Percentiles rank a stretch among this genome's conserved stretches.
Evolutionary conservation across 2,888 invertebrate species (phyloP).

Genomic region (Sphinx pinastri): DNA sequence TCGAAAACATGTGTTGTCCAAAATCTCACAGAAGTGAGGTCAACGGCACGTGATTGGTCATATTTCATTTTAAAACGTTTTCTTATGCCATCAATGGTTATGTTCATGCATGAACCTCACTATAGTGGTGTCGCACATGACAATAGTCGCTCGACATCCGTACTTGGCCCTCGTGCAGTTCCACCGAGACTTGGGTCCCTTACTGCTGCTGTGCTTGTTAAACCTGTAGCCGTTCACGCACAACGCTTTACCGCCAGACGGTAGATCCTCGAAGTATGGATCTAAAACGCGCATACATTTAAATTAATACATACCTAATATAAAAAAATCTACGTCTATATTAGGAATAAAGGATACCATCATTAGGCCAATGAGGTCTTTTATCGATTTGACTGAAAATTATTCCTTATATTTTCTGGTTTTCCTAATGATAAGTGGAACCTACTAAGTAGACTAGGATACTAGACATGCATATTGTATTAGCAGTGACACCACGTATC

Average conservation of each 20-base stretch:
- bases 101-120: constrained; percentile 40
- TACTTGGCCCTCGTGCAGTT: constrained; percentile 39
- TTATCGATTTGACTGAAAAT: no score
- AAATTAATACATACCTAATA: no score
- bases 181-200: constrained; percentile 46
- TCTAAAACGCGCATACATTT: constrained; percentile 28
- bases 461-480: no score
- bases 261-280: constrained; percentile 36
- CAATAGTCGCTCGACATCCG: constrained; percentile 45
- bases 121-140: constrained; percentile 40
- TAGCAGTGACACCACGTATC: no score
- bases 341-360: no score
- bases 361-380: no score
- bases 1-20: no score
- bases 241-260: constrained; percentile 35
- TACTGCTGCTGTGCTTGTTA: constrained; percentile 44
- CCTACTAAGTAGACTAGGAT: no score
- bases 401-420: no score
- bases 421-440: no score
- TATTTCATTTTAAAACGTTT: neutral
- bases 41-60: neutral
- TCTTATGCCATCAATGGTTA: constrained; percentile 40
- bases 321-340: no score
- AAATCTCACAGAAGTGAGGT: no score
- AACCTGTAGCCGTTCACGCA: constrained; percentile 39